Base-by-base conservation (phyloP, 2,797 vertebrate genomes). In the Chelon labrosus region DNA sequence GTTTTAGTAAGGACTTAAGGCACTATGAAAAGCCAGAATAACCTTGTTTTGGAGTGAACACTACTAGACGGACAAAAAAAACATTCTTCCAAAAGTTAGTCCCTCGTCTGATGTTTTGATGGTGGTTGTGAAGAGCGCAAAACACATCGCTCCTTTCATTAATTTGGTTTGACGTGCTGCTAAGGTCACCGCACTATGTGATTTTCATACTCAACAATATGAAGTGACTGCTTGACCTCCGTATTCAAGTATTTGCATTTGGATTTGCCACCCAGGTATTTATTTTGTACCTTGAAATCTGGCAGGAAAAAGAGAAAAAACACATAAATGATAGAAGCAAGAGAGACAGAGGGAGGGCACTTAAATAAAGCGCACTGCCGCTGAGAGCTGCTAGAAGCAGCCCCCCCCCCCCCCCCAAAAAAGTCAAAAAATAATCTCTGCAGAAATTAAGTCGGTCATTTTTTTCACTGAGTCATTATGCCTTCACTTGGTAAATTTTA, bases 271-370 rank as follows among this genome's bases (percentile, higher is more conserved):
- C 55, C 44, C 50, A 3, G 19, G 10, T 4, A 20, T 61, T 49
- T 14, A 19, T 57, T 65, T 53, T 60, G 16, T 65, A 41, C 59
- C 69, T 39, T 61, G 46, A 11, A 31, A 9, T 65, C 10, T 73
- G 61, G 47, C 63, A 10, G 50, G 50, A 59, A 37, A 37, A n/a
- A n/a, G n/a, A 22, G 1, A 22, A 22, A 22, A 22, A 27, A 44
- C 52, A 73, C 47, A 49, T 19, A 70, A 63, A 63, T 55, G 59
- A 16, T 7, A 59, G 66, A 53, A 72, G 68, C 58, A 63, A 77
- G 70, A 64, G 64, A 76, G 54, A 84, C 39, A 75, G 41, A 25
- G 61, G 42, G 58, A 51, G 64, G 53, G 25, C 19, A 49, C 7
- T 49, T 57, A 22, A 57, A 57, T 67, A 49, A 57, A 58, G 50